These are phyloP conservation scores for Natator depressus DNA, from an alignment of 2,113 vertebrate genomes.

Conservation along the genomic window DNA sequence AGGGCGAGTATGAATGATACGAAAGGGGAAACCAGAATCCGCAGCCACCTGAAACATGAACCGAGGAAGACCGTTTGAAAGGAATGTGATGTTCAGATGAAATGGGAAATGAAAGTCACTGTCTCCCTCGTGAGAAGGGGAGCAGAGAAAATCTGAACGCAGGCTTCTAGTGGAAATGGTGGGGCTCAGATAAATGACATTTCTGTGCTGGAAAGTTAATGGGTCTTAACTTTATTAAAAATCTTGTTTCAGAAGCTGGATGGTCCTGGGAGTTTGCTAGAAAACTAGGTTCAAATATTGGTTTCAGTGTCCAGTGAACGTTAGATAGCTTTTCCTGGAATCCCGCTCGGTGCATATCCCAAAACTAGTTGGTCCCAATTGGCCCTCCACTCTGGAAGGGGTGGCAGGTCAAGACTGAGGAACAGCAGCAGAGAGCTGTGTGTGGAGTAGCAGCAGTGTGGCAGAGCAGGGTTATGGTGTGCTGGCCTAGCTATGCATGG, in stretches of 20 bases:
- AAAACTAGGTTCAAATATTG: neutral
- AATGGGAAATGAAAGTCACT: neutral
- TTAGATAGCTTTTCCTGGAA: neutral
- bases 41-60: neutral
- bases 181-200: neutral
- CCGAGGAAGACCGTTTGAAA: neutral
- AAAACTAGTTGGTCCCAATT: neutral
- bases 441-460: no score
- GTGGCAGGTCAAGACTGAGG: neutral
- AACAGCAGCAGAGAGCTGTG: neutral
- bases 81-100: neutral
- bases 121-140: neutral
- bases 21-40: neutral
- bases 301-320: neutral
- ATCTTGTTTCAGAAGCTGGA: no score
- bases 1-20: neutral
- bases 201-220: neutral
- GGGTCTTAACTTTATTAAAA: no score
- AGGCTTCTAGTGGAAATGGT: neutral
- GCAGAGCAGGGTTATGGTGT: neutral
- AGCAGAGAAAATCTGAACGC: neutral
- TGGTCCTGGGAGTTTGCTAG: neutral
- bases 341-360: neutral
- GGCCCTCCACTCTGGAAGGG: neutral
- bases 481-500: neutral